Percentiles rank a stretch among this genome's conserved stretches.
These are phyloP conservation scores for Cephus cinctus DNA, from an alignment of 1,140 invertebrate genomes.

Conservation along the genomic window DNA sequence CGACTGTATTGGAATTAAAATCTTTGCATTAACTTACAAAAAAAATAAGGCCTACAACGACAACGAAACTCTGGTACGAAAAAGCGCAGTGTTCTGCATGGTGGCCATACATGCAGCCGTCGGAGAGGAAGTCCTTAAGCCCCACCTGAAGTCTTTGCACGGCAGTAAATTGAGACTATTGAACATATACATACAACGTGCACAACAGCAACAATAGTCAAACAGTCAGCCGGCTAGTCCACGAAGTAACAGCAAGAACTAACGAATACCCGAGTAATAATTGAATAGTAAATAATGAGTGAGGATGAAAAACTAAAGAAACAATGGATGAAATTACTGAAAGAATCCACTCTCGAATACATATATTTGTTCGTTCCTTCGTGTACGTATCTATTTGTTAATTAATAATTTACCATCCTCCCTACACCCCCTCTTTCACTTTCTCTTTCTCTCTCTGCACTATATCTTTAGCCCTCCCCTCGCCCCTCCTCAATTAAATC, in stretches of 20 bases:
- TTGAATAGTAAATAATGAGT: background rate
- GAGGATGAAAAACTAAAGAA: background rate
- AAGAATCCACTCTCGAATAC: too few species aligned
- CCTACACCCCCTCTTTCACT: too few species aligned
- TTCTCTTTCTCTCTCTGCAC: too few species aligned
- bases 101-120: slow-evolving; percentile 86
- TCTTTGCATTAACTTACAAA: background rate
- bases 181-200: slow-evolving; percentile 72
- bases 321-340: too few species aligned
- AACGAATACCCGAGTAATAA: slow-evolving; percentile 31
- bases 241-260: slow-evolving; percentile 46
- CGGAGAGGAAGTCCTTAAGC: slow-evolving; percentile 78
- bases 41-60: slow-evolving; percentile 78
- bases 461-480: too few species aligned
- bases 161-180: slow-evolving; percentile 81
- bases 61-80: slow-evolving; percentile 83
- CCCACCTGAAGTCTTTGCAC: slow-evolving; percentile 75
- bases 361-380: too few species aligned
- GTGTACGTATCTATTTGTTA: too few species aligned
- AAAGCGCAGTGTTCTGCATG: slow-evolving; percentile 94
- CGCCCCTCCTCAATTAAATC: too few species aligned
- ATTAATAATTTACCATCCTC: too few species aligned
- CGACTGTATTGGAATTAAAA: background rate
- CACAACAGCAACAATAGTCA: slow-evolving; percentile 51
- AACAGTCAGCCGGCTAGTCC: slow-evolving; percentile 49